Evolutionary conservation across 2,888 invertebrate species (phyloP).

Genomic region (Harpalus rufipes): DNA sequence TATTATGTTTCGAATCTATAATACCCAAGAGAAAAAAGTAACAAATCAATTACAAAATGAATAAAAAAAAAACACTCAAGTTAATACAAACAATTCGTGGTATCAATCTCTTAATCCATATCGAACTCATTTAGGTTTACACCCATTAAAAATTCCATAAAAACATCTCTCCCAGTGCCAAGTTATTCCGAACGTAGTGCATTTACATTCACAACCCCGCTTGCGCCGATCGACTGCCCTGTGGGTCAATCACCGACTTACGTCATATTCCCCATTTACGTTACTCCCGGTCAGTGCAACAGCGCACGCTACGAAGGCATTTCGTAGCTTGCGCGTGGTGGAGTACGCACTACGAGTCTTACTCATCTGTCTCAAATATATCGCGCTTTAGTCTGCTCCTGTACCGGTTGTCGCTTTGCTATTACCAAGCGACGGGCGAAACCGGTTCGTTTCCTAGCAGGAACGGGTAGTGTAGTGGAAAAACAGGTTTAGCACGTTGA

Average conservation of each 20-base stretch:
- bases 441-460: conserved; percentile 14
- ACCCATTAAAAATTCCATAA: conserved; percentile 19
- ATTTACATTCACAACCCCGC: conserved; percentile 57
- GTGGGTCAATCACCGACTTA: conserved; percentile 56
- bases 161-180: background rate
- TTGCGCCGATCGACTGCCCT: conserved; percentile 56
- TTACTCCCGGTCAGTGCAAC: conserved; percentile 44
- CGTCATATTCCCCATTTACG: conserved; percentile 3
- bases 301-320: background rate
- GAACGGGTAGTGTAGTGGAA: conserved; percentile 9
- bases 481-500: background rate
- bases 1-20: too few species aligned
- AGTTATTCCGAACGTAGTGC: conserved; percentile 49
- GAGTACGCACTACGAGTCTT: conserved; percentile 69
- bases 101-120: conserved; percentile 17
- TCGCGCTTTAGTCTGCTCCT: conserved; percentile 71
- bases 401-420: conserved; percentile 37
- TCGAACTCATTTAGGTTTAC: background rate
- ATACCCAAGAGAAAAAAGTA: too few species aligned
- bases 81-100: background rate
- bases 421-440: conserved; percentile 13
- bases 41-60: conserved; percentile 4
- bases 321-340: conserved; percentile 26
- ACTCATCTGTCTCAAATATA: conserved; percentile 73
- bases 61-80: background rate